Percentiles rank a stretch among this genome's conserved stretches.
phyloP scores from a whole-genome alignment of 2,888 invertebrate genomes.

The Halictus ligatus region DNA sequence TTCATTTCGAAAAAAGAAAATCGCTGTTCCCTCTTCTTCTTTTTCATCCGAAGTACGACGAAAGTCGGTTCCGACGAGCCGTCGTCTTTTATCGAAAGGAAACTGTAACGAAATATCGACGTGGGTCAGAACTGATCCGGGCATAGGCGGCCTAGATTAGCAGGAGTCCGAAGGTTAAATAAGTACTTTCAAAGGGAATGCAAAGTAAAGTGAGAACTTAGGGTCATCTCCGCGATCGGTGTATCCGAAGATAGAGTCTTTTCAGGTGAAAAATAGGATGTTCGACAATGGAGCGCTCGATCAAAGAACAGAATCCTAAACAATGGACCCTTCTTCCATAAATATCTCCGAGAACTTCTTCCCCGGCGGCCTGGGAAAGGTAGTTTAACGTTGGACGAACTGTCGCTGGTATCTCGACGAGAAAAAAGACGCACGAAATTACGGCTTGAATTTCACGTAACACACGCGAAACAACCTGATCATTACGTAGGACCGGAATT shows the following conservation, averaged over 20 bases:
- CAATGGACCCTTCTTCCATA: background rate
- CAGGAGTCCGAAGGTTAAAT: background rate
- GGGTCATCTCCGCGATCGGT: background rate
- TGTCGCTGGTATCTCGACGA: background rate
- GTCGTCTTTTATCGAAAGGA: too few relatives aligned
- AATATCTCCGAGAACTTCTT: background rate
- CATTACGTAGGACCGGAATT: conserved; percentile 7
- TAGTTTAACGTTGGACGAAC: background rate
- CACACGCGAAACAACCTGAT: background rate
- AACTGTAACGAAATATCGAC: too few relatives aligned
- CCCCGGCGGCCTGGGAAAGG: background rate
- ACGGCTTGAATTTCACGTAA: background rate
- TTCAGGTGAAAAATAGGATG: conserved; percentile 2
- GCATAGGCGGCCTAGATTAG: too few relatives aligned
- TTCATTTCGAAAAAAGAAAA: too few relatives aligned
- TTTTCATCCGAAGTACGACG: too few relatives aligned
- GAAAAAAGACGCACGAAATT: background rate
- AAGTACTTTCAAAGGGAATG: background rate
- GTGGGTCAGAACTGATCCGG: too few relatives aligned
- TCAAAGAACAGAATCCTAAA: background rate
- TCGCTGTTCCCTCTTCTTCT: too few relatives aligned
- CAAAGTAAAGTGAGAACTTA: background rate
- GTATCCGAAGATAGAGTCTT: background rate
- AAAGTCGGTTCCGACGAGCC: too few relatives aligned
- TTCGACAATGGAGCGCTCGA: conserved; percentile 7